Evolutionary conservation across 2,888 invertebrate species (phyloP).

Genomic region (Stomorhina lunata): DNA sequence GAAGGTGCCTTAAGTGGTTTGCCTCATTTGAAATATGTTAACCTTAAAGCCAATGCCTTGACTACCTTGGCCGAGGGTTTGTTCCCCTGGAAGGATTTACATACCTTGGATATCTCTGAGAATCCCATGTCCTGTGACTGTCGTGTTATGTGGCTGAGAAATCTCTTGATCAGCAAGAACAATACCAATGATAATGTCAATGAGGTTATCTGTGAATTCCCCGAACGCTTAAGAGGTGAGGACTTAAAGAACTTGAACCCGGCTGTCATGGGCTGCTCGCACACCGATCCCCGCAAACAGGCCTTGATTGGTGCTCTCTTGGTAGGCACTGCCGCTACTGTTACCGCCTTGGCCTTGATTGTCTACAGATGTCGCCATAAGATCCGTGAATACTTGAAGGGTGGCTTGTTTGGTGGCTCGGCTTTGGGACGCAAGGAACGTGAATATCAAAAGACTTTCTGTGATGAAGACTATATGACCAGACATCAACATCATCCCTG

Average conservation of each 20-base stretch:
- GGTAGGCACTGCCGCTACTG: constrained; percentile 86
- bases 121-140: constrained; percentile 92
- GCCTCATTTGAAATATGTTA: constrained; percentile 88
- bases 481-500: constrained; percentile 80
- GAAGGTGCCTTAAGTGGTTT: constrained; percentile 91
- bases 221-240: constrained; percentile 87
- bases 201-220: constrained; percentile 86
- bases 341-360: constrained; percentile 87
- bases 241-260: constrained; percentile 85
- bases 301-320: constrained; percentile 89
- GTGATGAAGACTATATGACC: constrained; percentile 89
- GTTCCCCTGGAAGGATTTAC: constrained; percentile 89
- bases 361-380: constrained; percentile 90
- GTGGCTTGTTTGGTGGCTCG: constrained; percentile 79
- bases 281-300: constrained; percentile 89
- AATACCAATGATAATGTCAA: constrained; percentile 76
- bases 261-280: constrained; percentile 90
- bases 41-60: constrained; percentile 89
- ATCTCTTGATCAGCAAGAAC: constrained; percentile 81
- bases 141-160: constrained; percentile 89
- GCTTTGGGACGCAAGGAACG: constrained; percentile 86
- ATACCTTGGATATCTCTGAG: constrained; percentile 88
- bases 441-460: constrained; percentile 94
- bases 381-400: constrained; percentile 90
- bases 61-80: constrained; percentile 88